Conservation (phyloP, 2,113 vertebrate genomes). For the Rhinolophus sinicus region DNA sequence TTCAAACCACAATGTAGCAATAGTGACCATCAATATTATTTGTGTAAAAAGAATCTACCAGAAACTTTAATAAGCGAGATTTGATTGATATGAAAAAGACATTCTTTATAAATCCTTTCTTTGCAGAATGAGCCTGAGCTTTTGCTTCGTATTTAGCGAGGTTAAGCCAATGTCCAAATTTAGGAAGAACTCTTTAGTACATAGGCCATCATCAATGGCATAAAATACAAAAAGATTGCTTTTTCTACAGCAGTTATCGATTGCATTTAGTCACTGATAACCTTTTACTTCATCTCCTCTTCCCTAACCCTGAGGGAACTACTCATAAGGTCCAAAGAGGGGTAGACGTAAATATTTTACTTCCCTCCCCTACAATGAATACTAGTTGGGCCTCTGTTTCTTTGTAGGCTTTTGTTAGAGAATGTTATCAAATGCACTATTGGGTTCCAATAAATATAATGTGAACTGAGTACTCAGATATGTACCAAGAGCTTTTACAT, state of each 20-base stretch:
- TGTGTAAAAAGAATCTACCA: neutral
- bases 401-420: neutral
- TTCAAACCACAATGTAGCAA: neutral
- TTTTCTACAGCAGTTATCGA: neutral
- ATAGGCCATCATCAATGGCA: neutral
- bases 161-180: neutral
- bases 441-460: neutral
- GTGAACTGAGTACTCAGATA: neutral
- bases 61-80: neutral
- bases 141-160: neutral
- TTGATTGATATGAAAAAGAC: neutral
- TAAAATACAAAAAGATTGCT: neutral
- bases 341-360: neutral
- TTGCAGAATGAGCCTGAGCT: neutral
- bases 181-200: neutral
- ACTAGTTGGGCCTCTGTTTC: neutral
- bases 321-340: neutral
- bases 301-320: neutral
- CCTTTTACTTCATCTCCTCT: neutral
- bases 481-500: neutral
- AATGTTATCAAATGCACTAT: neutral
- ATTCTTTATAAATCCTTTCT: neutral
- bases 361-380: neutral
- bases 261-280: neutral
- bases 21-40: neutral